Base-by-base conservation (phyloP, 1,140 invertebrate genomes). In the Drosophila prosaltans region DNA sequence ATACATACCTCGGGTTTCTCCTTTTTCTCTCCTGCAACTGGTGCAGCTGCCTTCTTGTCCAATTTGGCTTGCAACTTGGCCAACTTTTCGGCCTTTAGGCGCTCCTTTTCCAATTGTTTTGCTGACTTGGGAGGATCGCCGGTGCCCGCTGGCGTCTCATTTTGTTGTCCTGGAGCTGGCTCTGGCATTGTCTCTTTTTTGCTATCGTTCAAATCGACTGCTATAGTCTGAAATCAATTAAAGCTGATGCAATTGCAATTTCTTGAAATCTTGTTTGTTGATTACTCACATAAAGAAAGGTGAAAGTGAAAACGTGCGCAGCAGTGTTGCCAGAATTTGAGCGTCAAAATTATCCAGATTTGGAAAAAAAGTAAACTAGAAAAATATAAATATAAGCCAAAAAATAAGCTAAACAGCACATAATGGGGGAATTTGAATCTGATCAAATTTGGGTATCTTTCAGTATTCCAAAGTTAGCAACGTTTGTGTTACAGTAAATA, bases 51-150 rank as follows among this genome's bases (percentile, higher is more conserved):
- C 90, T 97, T 96, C 89, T 98, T 98, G 54, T 97, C 96, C 89
- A 97, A 94, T 91, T 98, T 98, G 64, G 97, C 96, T 91, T 97
- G 96, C 51, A 98, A 96, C 93, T 98, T 99, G 74, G 97, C 97
- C 69, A 98, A 93, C 91, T 98, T 98, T 0, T 97, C 97, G 43
- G 95, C 94, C 88, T 97, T 98, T 72, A 97, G 96, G 0, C 96
- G 96, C 93, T 98, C 97, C 91, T 98, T 98, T 91, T 97, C 96
- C 41, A 98, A 92, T 90, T 98, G 97, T 91, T 98, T 98, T 0
- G 96, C 96, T 16, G 96, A 96, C 93, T 98, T 98, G 59, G 94
- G 94, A 70, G 94, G 94, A 2, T 88, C 78, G 21, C 51, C 68
- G 5, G 67, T 74, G 26, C 63, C 78, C 41, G 72, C 40, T 63